phyloP scores from a whole-genome alignment of 2,797 vertebrate genomes.

The Tadarida brasiliensis region DNA sequence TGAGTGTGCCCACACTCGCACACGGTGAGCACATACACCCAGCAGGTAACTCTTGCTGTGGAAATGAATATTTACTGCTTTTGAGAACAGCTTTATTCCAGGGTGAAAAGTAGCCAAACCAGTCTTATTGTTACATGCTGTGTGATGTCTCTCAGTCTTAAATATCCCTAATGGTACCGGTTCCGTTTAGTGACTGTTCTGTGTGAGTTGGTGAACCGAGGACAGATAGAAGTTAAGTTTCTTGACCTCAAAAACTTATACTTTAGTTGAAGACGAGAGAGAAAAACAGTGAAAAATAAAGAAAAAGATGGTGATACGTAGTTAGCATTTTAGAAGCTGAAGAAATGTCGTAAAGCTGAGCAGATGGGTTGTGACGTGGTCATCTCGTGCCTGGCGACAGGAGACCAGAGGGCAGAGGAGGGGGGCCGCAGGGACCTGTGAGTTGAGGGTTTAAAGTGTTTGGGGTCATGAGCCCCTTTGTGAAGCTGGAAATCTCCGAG shows the following conservation, averaged over 20 bases:
- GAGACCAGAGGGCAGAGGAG: not conserved
- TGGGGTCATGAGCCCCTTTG: not conserved
- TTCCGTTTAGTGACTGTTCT: not conserved
- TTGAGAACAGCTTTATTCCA: not conserved
- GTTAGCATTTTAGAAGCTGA: not conserved
- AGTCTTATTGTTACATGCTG: not conserved
- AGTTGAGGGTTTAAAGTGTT: not conserved
- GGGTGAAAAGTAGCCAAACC: not conserved
- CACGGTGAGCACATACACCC: not conserved
- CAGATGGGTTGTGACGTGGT: not conserved
- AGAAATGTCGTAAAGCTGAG: not conserved
- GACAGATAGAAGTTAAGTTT: not conserved
- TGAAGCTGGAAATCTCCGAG: not conserved
- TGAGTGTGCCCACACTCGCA: no score
- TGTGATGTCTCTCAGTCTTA: not conserved
- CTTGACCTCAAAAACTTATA: not conserved
- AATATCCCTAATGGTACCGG: not conserved
- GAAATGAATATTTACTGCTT: not conserved
- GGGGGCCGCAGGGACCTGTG: fast-evolving
- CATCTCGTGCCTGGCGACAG: not conserved
- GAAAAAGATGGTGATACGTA: not conserved
- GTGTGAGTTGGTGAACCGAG: not conserved
- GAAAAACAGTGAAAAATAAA: not conserved
- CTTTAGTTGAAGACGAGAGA: not conserved
- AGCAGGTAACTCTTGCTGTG: not conserved